Percentiles rank a stretch among this genome's conserved stretches.
phyloP scores from a whole-genome alignment of 2,113 vertebrate genomes.

The Neotragus moschatus region DNA sequence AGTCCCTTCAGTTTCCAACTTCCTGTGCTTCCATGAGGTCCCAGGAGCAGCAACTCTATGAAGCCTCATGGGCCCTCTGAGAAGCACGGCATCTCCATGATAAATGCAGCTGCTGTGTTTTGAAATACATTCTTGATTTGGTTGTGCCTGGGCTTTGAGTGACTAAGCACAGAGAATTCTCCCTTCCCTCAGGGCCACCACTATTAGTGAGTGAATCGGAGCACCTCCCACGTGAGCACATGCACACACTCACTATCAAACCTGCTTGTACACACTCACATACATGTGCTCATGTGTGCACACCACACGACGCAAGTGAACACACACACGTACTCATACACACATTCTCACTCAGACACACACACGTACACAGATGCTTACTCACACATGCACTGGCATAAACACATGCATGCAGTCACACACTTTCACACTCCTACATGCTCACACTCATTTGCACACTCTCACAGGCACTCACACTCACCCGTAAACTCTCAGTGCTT shows the following conservation, averaged over 20 bases:
- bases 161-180: slow-evolving; percentile 36
- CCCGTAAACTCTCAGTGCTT: not conserved
- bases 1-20: not conserved
- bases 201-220: not conserved
- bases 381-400: not conserved
- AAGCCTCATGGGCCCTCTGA: not conserved
- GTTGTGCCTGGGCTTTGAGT: not conserved
- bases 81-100: not conserved
- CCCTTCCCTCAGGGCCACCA: not conserved
- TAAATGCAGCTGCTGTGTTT: not conserved
- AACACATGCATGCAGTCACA: not conserved
- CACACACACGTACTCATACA: not conserved
- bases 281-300: not conserved
- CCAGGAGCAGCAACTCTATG: not conserved
- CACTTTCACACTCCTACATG: not conserved
- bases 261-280: not conserved
- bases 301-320: not conserved
- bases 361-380: not conserved
- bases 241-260: not conserved
- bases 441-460: not conserved
- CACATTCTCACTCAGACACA: not conserved
- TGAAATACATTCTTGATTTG: slow-evolving; percentile 30
- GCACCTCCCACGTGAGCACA: not conserved
- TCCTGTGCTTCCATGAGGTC: not conserved
- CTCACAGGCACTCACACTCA: not conserved